Evolutionary conservation across 2,797 vertebrate genomes (phyloP).

Genomic region (Sebastes iracundus): DNA sequence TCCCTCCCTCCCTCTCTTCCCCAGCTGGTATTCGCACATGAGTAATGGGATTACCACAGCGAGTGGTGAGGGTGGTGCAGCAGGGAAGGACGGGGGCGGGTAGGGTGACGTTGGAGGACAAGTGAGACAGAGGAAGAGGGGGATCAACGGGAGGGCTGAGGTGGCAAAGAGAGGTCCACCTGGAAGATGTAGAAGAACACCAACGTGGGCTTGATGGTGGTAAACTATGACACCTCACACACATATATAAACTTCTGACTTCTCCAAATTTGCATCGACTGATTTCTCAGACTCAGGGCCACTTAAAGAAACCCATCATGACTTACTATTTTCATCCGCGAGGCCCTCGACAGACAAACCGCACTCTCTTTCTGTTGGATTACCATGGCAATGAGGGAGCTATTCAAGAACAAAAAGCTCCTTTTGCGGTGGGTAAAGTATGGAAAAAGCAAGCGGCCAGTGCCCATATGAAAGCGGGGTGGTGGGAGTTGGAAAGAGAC

Average conservation of each 20-base stretch:
- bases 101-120: conserved; percentile 64
- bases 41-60: conserved; percentile 87
- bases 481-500: conserved; percentile 75
- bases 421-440: conserved; percentile 75
- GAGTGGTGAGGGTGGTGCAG: conserved; percentile 70
- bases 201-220: background rate
- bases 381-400: conserved; percentile 81
- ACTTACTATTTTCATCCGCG: conserved; percentile 73
- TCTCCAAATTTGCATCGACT: conserved; percentile 18
- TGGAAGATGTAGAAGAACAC: conserved; percentile 21
- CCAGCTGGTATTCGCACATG: conserved; percentile 85
- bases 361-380: conserved; percentile 71
- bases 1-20: conserved; percentile 63
- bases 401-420: conserved; percentile 79
- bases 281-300: conserved; percentile 58
- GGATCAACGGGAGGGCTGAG: conserved; percentile 42
- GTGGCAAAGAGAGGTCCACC: conserved; percentile 28
- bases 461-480: conserved; percentile 70
- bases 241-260: background rate
- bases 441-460: conserved; percentile 68
- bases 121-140: conserved; percentile 63
- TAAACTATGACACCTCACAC: background rate
- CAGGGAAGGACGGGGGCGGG: conserved; percentile 42
- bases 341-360: conserved; percentile 72
- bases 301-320: conserved; percentile 62